A percentile compares a stretch with the other conserved stretches of the same genome.
These are phyloP conservation scores for Colinus virginianus DNA, from an alignment of 2,113 vertebrate species.

Conservation along the genomic window DNA sequence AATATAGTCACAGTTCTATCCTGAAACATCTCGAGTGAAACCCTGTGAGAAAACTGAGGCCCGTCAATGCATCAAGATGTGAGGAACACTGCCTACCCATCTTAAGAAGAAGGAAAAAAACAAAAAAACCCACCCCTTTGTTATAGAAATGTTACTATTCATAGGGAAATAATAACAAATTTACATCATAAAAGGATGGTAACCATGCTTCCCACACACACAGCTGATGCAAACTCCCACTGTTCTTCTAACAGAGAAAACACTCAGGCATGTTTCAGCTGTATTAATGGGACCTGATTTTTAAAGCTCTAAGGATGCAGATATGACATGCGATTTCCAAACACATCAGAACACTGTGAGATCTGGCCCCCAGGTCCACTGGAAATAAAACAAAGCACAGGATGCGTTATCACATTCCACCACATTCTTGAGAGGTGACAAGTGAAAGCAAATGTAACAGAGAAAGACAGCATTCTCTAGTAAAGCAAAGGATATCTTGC, in stretches of 20 bases:
- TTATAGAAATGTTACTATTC: neutral
- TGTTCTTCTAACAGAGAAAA: neutral
- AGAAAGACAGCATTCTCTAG: neutral
- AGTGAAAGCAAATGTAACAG: neutral
- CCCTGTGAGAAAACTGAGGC: neutral
- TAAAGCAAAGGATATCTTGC: neutral
- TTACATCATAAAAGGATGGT: neutral
- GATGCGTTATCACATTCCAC: neutral
- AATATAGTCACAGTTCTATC: neutral
- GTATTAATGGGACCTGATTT: neutral
- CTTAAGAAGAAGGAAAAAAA: neutral
- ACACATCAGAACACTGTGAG: neutral
- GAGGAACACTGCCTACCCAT: neutral
- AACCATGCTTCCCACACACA: neutral
- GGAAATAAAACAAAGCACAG: neutral
- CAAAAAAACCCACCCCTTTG: neutral
- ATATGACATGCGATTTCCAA: neutral
- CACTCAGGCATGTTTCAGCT: neutral
- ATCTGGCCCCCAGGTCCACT: neutral
- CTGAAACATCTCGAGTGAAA: neutral
- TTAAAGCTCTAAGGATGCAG: neutral
- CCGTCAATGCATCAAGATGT: neutral
- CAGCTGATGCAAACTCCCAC: neutral
- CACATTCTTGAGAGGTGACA: neutral
- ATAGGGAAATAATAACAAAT: neutral